Conservation (phyloP, 2,113 vertebrate species). For the Tilapia sparmanii region DNA sequence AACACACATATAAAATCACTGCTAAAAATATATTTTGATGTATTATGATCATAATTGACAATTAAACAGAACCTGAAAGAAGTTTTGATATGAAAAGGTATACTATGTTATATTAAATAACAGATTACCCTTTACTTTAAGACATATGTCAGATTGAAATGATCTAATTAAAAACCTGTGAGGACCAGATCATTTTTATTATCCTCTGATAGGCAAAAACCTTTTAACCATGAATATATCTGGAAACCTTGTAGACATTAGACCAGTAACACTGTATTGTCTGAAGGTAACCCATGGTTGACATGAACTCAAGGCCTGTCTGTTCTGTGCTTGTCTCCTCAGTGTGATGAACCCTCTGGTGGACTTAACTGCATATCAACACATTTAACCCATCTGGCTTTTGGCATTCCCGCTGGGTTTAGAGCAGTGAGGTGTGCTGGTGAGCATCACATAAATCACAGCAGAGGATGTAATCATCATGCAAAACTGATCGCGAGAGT, state of each 20-base stretch:
- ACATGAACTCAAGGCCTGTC: background rate
- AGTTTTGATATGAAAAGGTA: background rate
- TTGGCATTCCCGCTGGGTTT: background rate
- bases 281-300: background rate
- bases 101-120: background rate
- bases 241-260: background rate
- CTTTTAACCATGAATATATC: background rate
- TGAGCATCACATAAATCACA: background rate
- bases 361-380: background rate
- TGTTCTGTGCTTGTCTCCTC: background rate
- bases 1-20: background rate
- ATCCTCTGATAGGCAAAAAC: background rate
- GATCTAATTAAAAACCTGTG: background rate
- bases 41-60: background rate
- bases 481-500: background rate
- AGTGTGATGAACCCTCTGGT: background rate
- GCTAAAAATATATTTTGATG: background rate
- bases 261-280: background rate
- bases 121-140: background rate
- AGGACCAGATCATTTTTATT: background rate
- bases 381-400: background rate
- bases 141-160: background rate
- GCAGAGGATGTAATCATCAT: slow-evolving; percentile 6
- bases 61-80: background rate
- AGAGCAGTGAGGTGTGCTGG: background rate